These are phyloP conservation scores for Ophion costatus DNA, from an alignment of 2,888 invertebrate genomes.

Conservation along the genomic window DNA sequence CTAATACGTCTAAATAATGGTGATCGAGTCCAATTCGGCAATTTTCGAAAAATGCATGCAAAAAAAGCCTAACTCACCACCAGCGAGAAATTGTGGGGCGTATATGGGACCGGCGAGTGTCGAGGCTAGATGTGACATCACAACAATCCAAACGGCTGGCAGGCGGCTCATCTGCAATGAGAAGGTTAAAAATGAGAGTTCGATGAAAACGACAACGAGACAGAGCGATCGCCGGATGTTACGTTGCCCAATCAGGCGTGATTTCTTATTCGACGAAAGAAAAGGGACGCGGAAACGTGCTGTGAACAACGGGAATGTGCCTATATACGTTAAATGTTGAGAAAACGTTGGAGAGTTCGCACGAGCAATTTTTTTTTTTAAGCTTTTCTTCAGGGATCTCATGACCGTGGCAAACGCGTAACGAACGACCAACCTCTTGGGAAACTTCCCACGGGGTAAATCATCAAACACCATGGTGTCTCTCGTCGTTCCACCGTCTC, in stretches of 20 bases:
- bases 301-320: not conserved
- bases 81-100: slow-evolving; percentile 79
- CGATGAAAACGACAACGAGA: slow-evolving; percentile 67
- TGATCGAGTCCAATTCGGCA: not conserved
- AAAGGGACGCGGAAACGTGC: not conserved
- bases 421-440: slow-evolving; percentile 61
- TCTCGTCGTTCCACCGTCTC: slow-evolving; percentile 42
- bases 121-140: slow-evolving; percentile 72
- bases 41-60: not conserved
- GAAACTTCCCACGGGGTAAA: slow-evolving; percentile 73
- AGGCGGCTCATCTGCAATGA: slow-evolving; percentile 80
- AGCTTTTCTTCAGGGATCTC: slow-evolving; percentile 38
- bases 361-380: slow-evolving; percentile 27
- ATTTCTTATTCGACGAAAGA: not conserved
- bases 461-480: slow-evolving; percentile 44
- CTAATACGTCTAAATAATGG: no score
- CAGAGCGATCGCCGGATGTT: slow-evolving; percentile 16
- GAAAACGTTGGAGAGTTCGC: slow-evolving; percentile 23
- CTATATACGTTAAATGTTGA: not conserved
- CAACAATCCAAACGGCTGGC: slow-evolving; percentile 70
- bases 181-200: slow-evolving; percentile 67
- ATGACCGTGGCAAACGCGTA: slow-evolving; percentile 59
- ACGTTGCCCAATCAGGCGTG: slow-evolving; percentile 20
- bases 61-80: slow-evolving; percentile 74
- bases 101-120: slow-evolving; percentile 77